These are phyloP conservation scores for Canis aureus DNA, from an alignment of 2,113 vertebrate genomes.

Conservation along the genomic window DNA sequence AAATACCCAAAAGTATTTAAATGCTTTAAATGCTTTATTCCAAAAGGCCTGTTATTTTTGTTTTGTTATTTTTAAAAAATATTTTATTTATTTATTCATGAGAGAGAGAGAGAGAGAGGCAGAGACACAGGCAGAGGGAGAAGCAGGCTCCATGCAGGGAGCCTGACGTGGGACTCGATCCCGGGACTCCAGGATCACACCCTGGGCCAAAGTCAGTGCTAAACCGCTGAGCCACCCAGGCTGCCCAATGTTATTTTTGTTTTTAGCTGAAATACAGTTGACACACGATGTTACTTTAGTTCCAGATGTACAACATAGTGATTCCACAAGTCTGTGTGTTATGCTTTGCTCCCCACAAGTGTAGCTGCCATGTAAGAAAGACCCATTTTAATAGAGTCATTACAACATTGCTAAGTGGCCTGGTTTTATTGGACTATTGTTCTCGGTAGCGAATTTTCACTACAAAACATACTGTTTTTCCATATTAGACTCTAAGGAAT, in stretches of 20 bases:
- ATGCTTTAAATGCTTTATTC: not conserved
- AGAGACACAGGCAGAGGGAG: too few species aligned
- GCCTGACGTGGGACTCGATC: too few species aligned
- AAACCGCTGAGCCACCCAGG: too few species aligned
- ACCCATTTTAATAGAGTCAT: constrained; percentile 5
- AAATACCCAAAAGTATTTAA: too few species aligned
- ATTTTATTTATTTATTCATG: too few species aligned
- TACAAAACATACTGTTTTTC: not conserved
- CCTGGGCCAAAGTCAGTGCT: too few species aligned
- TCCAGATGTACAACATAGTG: not conserved
- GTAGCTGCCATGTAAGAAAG: not conserved
- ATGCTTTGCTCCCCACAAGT: not conserved
- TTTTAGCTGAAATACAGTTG: not conserved
- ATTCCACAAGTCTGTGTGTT: not conserved
- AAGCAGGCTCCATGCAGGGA: too few species aligned
- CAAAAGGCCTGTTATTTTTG: not conserved
- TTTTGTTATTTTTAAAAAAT: too few species aligned
- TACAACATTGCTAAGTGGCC: constrained; percentile 38
- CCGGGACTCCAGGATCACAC: too few species aligned
- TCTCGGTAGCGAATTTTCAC: constrained; percentile 19
- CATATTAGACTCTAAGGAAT: not conserved
- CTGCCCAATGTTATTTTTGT: not conserved
- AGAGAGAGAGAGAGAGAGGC: too few species aligned
- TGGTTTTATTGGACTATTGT: constrained; percentile 47
- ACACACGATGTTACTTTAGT: not conserved